A percentile compares a stretch with the other conserved stretches of the same genome.
These are phyloP conservation scores for Neogobius melanostomus DNA, from an alignment of 2,113 vertebrate species.

Conservation along the genomic window DNA sequence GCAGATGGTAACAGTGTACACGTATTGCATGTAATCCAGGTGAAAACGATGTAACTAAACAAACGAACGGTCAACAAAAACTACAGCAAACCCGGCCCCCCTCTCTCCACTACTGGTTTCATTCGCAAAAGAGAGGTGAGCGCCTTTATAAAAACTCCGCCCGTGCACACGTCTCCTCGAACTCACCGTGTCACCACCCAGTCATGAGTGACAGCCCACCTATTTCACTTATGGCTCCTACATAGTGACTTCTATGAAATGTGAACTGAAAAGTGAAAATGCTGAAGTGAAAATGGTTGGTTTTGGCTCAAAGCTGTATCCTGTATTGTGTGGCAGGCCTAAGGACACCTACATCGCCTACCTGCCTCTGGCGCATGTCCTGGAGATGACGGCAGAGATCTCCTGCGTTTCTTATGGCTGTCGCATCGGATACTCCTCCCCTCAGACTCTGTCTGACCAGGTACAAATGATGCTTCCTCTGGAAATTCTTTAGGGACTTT, in stretches of 20 bases:
- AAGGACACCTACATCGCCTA: constrained; percentile 94
- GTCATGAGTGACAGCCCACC: too few species aligned
- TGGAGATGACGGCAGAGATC: constrained; percentile 96
- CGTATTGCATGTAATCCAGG: too few species aligned
- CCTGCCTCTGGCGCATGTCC: constrained; percentile 93
- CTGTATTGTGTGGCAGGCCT: constrained; percentile 70
- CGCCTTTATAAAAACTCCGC: too few species aligned
- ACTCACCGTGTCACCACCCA: too few species aligned
- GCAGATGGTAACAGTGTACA: too few species aligned
- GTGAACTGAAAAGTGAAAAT: not conserved
- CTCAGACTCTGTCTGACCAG: constrained; percentile 94
- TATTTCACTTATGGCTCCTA: too few species aligned
- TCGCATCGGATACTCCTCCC: constrained; percentile 94
- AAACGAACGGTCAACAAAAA: too few species aligned
- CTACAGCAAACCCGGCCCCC: too few species aligned
- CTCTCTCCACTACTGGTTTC: too few species aligned
- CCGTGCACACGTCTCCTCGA: too few species aligned
- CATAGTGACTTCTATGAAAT: not conserved
- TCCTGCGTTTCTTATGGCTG: constrained; percentile 94
- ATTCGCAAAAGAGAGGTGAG: too few species aligned
- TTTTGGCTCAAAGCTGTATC: not conserved
- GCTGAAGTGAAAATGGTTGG: not conserved
- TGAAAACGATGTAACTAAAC: too few species aligned
- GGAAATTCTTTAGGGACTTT: not conserved
- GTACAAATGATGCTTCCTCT: constrained; percentile 58